Percentiles rank a stretch among this genome's conserved stretches.
These are phyloP conservation scores for Vannuccia rotundouncinata DNA, from an alignment of 2,888 invertebrate genomes.

Conservation along the genomic window DNA sequence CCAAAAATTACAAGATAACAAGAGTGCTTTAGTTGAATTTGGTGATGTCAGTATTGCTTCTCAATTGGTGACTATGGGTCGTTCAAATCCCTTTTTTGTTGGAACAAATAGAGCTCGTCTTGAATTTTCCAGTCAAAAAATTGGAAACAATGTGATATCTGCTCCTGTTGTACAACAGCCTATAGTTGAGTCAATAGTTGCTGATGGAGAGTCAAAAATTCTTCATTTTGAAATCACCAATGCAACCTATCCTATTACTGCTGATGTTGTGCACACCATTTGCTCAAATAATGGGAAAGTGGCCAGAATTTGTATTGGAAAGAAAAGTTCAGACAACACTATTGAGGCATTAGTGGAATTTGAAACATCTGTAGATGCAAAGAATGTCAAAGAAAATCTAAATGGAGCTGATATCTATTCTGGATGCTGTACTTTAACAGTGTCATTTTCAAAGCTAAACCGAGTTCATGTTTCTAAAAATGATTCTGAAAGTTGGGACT, in stretches of 20 bases:
- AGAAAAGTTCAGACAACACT: conserved; percentile 37
- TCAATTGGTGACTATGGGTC: conserved; percentile 32
- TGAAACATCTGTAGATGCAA: conserved; percentile 33
- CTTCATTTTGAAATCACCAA: conserved; percentile 37
- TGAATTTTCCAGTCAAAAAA: conserved; percentile 33
- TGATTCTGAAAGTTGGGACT: conserved; percentile 36
- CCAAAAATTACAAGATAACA: background rate
- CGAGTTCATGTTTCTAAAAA: conserved; percentile 38
- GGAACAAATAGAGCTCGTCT: conserved; percentile 34
- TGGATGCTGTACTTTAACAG: conserved; percentile 38
- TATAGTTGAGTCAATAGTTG: background rate
- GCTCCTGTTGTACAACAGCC: background rate
- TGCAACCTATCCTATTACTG: conserved; percentile 39
- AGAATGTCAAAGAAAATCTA: conserved; percentile 34
- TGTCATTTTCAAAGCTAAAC: conserved; percentile 28
- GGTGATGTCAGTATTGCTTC: conserved; percentile 19
- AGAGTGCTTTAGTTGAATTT: conserved; percentile 35
- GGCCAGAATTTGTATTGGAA: conserved; percentile 37
- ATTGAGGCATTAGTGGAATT: conserved; percentile 40
- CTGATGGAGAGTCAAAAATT: conserved; percentile 18
- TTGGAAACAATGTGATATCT: background rate
- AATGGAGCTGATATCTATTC: conserved; percentile 40
- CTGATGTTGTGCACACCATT: conserved; percentile 39
- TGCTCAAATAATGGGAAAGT: conserved; percentile 34
- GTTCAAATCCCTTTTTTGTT: conserved; percentile 34